phyloP scores from a whole-genome alignment of 2,113 vertebrate genomes.

The Empidonax alnorum region DNA sequence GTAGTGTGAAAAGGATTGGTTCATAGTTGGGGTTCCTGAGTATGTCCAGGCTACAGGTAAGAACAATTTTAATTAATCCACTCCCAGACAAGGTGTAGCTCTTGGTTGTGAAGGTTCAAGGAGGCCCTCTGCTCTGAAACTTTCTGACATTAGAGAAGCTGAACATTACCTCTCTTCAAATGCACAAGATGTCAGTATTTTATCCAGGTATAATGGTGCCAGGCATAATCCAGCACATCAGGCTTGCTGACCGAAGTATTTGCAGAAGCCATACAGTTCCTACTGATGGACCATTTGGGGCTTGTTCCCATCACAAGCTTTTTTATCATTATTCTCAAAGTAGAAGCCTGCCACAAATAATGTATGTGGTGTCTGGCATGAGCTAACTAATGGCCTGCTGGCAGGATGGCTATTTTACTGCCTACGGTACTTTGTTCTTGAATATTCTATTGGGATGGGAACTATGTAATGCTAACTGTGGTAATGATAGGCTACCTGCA shows the following conservation, averaged over 20 bases:
- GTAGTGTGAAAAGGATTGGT: neutral
- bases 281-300: slow-evolving; percentile 38
- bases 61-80: neutral
- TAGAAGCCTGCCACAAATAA: slow-evolving; percentile 71
- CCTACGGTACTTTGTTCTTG: slow-evolving; percentile 1
- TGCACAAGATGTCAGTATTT: neutral
- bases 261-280: slow-evolving; percentile 48
- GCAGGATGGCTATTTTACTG: neutral
- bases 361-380: slow-evolving; percentile 70
- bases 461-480: neutral
- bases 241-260: slow-evolving; percentile 12
- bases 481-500: neutral
- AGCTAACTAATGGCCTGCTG: slow-evolving; percentile 65
- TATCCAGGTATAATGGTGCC: neutral
- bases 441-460: slow-evolving; percentile 36
- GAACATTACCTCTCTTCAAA: neutral
- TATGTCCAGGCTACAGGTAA: neutral
- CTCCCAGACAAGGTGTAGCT: neutral
- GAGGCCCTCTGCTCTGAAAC: neutral
- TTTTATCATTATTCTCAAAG: slow-evolving; percentile 75
- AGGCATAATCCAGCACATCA: slow-evolving; percentile 53
- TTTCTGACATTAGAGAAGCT: neutral
- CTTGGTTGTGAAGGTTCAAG: neutral
- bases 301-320: slow-evolving; percentile 64
- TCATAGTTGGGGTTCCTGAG: neutral